Base-by-base conservation (phyloP, 2,888 invertebrate species). In the Epistrophe grossulariae region DNA sequence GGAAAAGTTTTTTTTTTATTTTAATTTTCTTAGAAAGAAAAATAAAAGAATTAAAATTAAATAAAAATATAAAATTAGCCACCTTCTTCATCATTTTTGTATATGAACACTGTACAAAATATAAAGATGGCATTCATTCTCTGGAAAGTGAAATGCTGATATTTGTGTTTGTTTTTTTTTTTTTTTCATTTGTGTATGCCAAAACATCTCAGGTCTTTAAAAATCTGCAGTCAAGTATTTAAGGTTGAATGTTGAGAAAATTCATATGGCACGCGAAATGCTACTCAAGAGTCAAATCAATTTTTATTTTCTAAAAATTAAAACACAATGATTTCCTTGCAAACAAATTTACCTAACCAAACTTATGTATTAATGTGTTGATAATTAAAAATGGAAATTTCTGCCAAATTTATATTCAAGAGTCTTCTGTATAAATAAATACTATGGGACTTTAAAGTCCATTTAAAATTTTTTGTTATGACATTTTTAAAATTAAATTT, bases 231-330 rank as follows among this genome's bases (percentile, higher is more conserved):
- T 68, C 50, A 38, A 17, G 31, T 17, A 13, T 35, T 50, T 57
- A 50, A 19, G 31, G 31, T 17, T 31, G 5, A 17, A n/a, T 59
- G 66, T 52, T 60, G 9, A 50, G 11, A 31, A 52, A 72, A 55
- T 40, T 55, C 15, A 66, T 59, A 52, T 73, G 84, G 72, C 84
- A 85, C 81, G 84, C 84, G 84, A 84, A 81, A 55, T 68, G 84
- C 77, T 68, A 48, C 57, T 84, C 71, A 72, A 80, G 40, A 80
- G 43, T 71, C 79, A 62, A 19, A 62, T n/a, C 19, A 52, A 11
- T 48, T 62, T 60, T 60, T 38, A 6, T 38, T 55, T 55, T 38
- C 10, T n/a, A 45, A 45, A 62, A 45, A 45, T 50, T 19, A 19
- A 50, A 55, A 55, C 28, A 55, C 28, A 55, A 55, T 15, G 59